Conservation (phyloP, 2,113 vertebrate genomes). For the Epinephelus moara region DNA sequence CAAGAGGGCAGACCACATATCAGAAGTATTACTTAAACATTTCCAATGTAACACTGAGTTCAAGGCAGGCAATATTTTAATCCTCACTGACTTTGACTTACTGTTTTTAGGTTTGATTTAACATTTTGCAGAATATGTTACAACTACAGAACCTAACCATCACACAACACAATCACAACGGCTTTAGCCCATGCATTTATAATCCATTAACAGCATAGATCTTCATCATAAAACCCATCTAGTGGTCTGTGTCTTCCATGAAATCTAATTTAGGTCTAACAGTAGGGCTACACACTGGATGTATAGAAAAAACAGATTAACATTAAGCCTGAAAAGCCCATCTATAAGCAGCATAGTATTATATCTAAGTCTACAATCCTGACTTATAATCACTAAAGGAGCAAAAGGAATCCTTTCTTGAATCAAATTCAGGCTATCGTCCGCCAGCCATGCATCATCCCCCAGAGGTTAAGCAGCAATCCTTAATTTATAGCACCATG, state of each 20-base stretch:
- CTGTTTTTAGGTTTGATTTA: not conserved
- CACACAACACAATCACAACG: not conserved
- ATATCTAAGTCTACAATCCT: conserved; percentile 79
- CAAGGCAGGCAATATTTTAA: not conserved
- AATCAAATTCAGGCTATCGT: conserved; percentile 18
- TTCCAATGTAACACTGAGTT: not conserved
- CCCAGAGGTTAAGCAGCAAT: conserved; percentile 24
- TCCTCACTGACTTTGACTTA: not conserved
- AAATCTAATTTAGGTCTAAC: not conserved
- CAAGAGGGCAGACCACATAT: not conserved
- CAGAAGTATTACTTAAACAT: not conserved
- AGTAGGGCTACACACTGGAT: not conserved
- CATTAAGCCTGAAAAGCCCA: not conserved
- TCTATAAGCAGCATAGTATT: conserved; percentile 46
- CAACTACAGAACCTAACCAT: not conserved
- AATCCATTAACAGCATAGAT: not conserved
- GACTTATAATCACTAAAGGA: conserved; percentile 51
- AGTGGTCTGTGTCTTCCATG: not conserved
- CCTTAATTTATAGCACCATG: conserved; percentile 34
- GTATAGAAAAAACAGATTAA: not conserved
- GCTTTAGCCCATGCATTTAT: not conserved
- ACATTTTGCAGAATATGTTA: not conserved
- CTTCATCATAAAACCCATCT: conserved; percentile 3
- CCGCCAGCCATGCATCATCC: conserved; percentile 19
- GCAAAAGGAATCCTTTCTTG: not conserved